Conservation (phyloP, 2,113 vertebrate species). For the Gallinago paraguaiae region DNA sequence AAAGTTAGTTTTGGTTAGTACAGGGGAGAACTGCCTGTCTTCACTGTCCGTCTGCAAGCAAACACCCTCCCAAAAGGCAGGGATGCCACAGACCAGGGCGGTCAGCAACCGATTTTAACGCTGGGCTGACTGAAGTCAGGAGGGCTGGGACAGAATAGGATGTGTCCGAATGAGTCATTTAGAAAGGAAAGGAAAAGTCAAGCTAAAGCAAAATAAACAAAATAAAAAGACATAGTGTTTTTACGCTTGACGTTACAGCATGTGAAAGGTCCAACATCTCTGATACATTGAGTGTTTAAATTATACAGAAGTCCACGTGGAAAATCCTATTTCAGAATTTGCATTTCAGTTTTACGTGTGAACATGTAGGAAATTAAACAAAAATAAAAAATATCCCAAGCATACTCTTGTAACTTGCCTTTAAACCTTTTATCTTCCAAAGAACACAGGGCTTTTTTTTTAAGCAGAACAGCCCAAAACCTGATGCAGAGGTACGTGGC, state of each 20-base stretch:
- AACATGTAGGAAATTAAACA: not conserved
- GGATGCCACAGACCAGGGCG: not conserved
- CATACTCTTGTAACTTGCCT: not conserved
- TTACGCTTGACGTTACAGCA: not conserved
- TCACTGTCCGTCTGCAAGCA: not conserved
- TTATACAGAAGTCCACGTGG: not conserved
- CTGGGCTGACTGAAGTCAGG: not conserved
- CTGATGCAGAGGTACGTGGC: not conserved
- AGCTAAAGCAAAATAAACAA: conserved; percentile 1
- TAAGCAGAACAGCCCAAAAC: not conserved
- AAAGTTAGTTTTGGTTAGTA: not conserved
- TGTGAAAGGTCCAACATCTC: not conserved
- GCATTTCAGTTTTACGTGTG: not conserved
- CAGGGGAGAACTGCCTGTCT: not conserved
- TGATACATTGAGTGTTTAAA: not conserved
- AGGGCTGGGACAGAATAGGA: not conserved
- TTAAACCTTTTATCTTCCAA: not conserved
- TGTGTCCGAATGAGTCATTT: not conserved
- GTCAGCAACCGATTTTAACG: not conserved
- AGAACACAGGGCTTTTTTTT: not conserved
- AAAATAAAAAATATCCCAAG: not conserved
- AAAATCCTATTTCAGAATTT: not conserved
- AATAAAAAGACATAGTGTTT: not conserved
- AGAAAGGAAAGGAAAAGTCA: not conserved
- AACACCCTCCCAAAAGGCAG: not conserved